These are phyloP conservation scores for Penaeus japonicus DNA, from an alignment of 1,140 invertebrate species.

Conservation along the genomic window DNA sequence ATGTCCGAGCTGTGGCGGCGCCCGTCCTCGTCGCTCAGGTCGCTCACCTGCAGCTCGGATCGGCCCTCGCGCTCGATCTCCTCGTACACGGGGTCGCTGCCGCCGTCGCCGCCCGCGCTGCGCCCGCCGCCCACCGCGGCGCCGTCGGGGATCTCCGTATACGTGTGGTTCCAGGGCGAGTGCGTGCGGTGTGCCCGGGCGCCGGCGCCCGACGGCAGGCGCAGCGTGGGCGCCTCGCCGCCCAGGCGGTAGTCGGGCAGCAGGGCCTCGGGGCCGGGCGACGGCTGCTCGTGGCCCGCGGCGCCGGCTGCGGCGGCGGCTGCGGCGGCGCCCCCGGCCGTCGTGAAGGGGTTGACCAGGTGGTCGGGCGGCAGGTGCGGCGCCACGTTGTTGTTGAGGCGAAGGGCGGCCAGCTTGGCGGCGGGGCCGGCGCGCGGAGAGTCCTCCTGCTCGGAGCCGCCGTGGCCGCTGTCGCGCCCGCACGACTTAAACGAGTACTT, in stretches of 20 bases:
- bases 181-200: constrained; percentile 64
- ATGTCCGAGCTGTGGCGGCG: constrained; percentile 77
- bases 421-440: constrained; percentile 67
- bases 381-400: constrained; percentile 55
- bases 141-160: constrained; percentile 72
- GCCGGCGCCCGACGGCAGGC: constrained; percentile 48
- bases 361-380: constrained; percentile 61
- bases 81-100: constrained; percentile 82
- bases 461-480: constrained; percentile 72
- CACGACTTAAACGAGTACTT: constrained; percentile 78
- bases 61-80: constrained; percentile 75
- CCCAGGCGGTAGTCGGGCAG: constrained; percentile 57
- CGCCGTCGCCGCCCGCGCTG: constrained; percentile 70
- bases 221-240: constrained; percentile 38
- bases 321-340: constrained; percentile 59
- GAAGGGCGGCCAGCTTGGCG: constrained; percentile 47
- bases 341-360: constrained; percentile 62
- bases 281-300: constrained; percentile 58
- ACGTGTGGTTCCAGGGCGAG: constrained; percentile 73
- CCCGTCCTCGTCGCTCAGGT: constrained; percentile 78
- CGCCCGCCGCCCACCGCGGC: constrained; percentile 60
- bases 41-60: constrained; percentile 60
- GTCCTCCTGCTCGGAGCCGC: constrained; percentile 73
- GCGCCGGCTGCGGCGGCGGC: constrained; percentile 48
- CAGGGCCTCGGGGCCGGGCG: constrained; percentile 50